Evolutionary conservation across 1,140 invertebrate species (phyloP).

Genomic region (Apis dorsata): DNA sequence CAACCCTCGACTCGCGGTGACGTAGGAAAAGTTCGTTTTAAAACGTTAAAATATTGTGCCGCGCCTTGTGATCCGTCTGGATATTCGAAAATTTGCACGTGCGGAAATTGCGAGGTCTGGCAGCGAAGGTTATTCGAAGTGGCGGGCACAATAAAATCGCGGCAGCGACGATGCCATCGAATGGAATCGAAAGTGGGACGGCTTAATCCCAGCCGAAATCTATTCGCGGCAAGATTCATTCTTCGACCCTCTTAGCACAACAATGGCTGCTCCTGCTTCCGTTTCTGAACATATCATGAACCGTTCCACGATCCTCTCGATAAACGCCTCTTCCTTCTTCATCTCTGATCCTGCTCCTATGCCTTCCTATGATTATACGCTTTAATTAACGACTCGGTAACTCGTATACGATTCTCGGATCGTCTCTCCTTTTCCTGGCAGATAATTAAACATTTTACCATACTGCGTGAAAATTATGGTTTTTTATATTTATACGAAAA

Average conservation of each 20-base stretch:
- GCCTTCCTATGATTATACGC: conserved; percentile 3
- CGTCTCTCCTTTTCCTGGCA: not conserved
- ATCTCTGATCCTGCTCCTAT: not conserved
- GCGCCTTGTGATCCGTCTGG: not conserved
- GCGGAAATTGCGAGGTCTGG: conserved; percentile 51
- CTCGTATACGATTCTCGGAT: not conserved
- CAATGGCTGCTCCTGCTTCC: conserved; percentile 56
- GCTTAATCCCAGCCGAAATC: conserved; percentile 59
- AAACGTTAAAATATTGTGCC: not conserved
- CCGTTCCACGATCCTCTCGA: conserved; percentile 36
- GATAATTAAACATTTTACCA: not conserved
- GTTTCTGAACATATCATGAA: conserved; percentile 45
- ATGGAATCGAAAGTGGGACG: conserved; percentile 63
- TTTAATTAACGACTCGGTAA: conserved; percentile 42
- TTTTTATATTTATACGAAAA: not conserved
- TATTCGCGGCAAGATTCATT: conserved; percentile 61
- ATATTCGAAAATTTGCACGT: conserved; percentile 47
- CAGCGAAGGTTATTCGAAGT: conserved; percentile 39
- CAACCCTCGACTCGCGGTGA: not conserved
- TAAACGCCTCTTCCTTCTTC: conserved; percentile 13
- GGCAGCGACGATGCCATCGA: conserved; percentile 39
- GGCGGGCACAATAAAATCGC: conserved; percentile 57
- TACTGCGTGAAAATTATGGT: not conserved
- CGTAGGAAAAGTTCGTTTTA: not conserved
- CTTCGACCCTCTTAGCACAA: conserved; percentile 60